Conservation (phyloP, 2,113 vertebrate genomes). For the Herpetotheres cachinnans region DNA sequence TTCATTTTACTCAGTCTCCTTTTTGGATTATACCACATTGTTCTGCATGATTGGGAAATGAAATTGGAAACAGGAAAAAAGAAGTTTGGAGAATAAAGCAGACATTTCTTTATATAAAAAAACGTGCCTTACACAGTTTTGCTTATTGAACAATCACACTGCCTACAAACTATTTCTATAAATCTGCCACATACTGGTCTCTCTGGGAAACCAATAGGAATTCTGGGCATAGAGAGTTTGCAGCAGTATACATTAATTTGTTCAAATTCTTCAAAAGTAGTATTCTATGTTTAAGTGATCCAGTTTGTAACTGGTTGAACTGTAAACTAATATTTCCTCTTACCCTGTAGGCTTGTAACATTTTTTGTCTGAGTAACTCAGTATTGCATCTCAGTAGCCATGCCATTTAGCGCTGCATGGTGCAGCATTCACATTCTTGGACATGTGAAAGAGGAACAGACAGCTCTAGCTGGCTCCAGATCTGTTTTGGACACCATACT, state of each 20-base stretch:
- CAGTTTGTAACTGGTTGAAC: neutral
- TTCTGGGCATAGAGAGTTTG: neutral
- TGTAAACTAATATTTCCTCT: neutral
- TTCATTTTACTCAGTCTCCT: slow-evolving; percentile 17
- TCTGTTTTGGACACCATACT: neutral
- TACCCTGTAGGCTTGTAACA: neutral
- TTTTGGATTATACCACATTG: slow-evolving; percentile 22
- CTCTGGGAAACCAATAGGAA: neutral
- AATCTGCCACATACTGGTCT: neutral
- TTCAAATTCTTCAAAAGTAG: neutral
- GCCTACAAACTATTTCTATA: neutral
- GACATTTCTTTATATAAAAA: slow-evolving; percentile 49
- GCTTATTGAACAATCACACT: slow-evolving; percentile 1
- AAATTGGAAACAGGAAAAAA: slow-evolving; percentile 48
- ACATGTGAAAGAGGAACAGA: neutral
- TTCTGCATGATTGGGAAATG: slow-evolving; percentile 59
- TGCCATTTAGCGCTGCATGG: neutral
- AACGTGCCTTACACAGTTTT: slow-evolving; percentile 17
- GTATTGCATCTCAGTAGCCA: neutral
- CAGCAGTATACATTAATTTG: neutral
- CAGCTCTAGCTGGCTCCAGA: neutral
- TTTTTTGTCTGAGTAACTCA: neutral
- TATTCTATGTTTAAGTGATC: neutral
- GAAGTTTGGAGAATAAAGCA: slow-evolving; percentile 43
- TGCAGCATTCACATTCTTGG: neutral